Conservation (phyloP, 2,888 invertebrate genomes). For the Anarsia innoxiella region DNA sequence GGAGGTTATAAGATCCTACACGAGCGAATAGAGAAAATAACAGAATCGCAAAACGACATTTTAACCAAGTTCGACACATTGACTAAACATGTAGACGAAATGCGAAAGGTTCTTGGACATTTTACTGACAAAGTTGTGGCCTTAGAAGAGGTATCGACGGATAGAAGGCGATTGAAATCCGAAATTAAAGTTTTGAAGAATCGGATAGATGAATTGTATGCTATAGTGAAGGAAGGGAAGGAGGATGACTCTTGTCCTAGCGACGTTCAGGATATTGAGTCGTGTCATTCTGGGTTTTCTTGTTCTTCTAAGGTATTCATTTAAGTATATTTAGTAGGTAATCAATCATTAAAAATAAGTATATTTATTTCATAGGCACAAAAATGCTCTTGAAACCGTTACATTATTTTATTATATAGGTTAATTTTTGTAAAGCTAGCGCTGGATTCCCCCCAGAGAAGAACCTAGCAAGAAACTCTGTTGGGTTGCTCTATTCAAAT, state of each 20-base stretch:
- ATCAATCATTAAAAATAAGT: no score
- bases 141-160: conserved; percentile 40
- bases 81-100: conserved; percentile 43
- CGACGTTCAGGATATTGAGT: conserved; percentile 46
- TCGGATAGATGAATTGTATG: conserved; percentile 51
- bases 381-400: no score
- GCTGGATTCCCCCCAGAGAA: no score
- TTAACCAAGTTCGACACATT: conserved; percentile 45
- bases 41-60: conserved; percentile 38
- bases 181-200: conserved; percentile 45
- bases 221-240: conserved; percentile 54
- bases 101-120: conserved; percentile 33
- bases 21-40: conserved; percentile 42
- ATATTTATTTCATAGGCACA: no score
- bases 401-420: no score
- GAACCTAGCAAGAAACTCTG: no score
- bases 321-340: no score
- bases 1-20: conserved; percentile 31
- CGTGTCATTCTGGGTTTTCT: conserved; percentile 57
- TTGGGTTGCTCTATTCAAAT: no score
- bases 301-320: conserved; percentile 55
- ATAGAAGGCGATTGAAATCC: conserved; percentile 36
- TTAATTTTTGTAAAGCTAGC: no score
- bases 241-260: conserved; percentile 43
- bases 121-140: conserved; percentile 41